Base-by-base conservation (phyloP, 2,113 vertebrate species). In the Calyptommatus sinebrachiatus region DNA sequence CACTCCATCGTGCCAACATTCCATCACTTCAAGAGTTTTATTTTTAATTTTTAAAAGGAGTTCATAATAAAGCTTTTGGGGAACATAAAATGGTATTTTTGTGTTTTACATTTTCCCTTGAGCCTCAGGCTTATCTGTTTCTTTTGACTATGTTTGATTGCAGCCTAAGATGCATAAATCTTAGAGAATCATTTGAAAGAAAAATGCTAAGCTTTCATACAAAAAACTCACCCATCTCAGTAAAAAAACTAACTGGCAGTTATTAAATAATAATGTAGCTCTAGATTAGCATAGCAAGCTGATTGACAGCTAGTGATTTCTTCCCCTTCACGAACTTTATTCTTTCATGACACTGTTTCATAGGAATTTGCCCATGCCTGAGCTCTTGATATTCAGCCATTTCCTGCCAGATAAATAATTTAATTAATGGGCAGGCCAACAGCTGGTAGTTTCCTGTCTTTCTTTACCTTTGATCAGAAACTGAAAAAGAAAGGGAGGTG, bases 251-350 rank as follows among this genome's bases (percentile, higher is more conserved):
- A 74, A 80, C 73, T 73, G 29, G 71, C 22, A 28, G 46, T 35
- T 67, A 80, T 73, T 53, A 80, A 80, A 73, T 53, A 80, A 73
- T 53, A 67, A 57, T 57, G 53, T 57, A 57, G 14, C 18, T 57
- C 53, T 14, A 57, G 3, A 57, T 57, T 57, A 57, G 53, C 53
- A 57, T 57, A 57, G 53, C 53, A 57, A 57, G 53, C 53, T 57
- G 53, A 16, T 12, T 57, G 53, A 14, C 53, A 57, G 53, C 11
- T 14, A 57, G 53, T 18, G 16, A 57, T 57, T 18, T 12, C 16
- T 18, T 57, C 4, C 53, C 5, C 14, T 14, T 18, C 53, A 14
- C 14, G 14, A 57, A 57, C 53, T 18, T 57, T 18, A 57, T 16
- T 57, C 14, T 60, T 80, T 80, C 41, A 57, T 20, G 46, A 67